A percentile compares a stretch with the other conserved stretches of the same genome.
Evolutionary conservation across 2,888 invertebrate genomes (phyloP).

Genomic region (Rhabditophanes sp.): DNA sequence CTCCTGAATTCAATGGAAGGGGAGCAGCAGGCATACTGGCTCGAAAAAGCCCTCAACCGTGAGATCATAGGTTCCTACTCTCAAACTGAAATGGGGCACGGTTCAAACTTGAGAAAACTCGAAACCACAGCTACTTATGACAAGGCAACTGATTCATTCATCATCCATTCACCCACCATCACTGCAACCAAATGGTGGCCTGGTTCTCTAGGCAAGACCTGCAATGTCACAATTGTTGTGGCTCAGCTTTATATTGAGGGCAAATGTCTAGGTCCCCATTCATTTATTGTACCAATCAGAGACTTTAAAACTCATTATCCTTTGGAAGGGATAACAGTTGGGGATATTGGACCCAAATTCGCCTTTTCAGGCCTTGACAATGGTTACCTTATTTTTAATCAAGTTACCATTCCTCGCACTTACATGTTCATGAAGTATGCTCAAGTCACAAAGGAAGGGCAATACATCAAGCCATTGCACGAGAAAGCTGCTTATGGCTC

Average conservation of each 20-base stretch:
- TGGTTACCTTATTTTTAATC: slow-evolving; percentile 73
- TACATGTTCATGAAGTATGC: slow-evolving; percentile 86
- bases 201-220: slow-evolving; percentile 59
- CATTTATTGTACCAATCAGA: slow-evolving; percentile 77
- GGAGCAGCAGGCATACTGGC: slow-evolving; percentile 76
- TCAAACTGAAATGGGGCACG: slow-evolving; percentile 57
- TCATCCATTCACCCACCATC: slow-evolving; percentile 68
- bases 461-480: slow-evolving; percentile 65
- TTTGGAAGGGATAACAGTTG: slow-evolving; percentile 65
- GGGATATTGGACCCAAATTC: slow-evolving; percentile 84
- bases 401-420: slow-evolving; percentile 71
- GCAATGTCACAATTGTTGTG: slow-evolving; percentile 76
- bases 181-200: slow-evolving; percentile 84
- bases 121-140: slow-evolving; percentile 89
- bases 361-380: slow-evolving; percentile 57
- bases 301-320: slow-evolving; percentile 75
- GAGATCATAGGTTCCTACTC: slow-evolving; percentile 83
- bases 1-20: slow-evolving; percentile 60
- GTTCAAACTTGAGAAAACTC: slow-evolving; percentile 71
- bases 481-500: slow-evolving; percentile 73
- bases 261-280: slow-evolving; percentile 67
- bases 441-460: slow-evolving; percentile 61
- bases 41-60: slow-evolving; percentile 57
- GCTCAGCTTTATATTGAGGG: slow-evolving; percentile 75
- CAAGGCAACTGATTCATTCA: slow-evolving; percentile 63